phyloP scores from a whole-genome alignment of 1,140 invertebrate species.

The Habropoda laboriosa region DNA sequence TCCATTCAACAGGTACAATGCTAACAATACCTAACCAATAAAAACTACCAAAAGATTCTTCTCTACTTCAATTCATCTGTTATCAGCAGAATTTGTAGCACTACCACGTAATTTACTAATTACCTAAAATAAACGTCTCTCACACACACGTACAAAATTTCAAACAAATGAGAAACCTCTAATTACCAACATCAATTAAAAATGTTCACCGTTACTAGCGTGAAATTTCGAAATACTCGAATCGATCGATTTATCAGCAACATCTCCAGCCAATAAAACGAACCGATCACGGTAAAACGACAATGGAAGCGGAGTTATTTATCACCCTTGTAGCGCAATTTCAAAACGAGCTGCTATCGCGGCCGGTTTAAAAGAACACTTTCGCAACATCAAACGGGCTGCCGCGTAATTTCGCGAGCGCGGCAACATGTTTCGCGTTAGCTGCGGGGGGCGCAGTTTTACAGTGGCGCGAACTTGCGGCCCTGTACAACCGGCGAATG shows the following conservation, averaged over 20 bases:
- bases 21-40: too few relatives aligned
- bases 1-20: too few relatives aligned
- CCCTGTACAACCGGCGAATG: background rate
- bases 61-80: too few relatives aligned
- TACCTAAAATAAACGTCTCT: too few relatives aligned
- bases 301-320: background rate
- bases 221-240: background rate
- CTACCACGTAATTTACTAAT: too few relatives aligned
- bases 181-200: too few relatives aligned
- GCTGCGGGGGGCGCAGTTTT: background rate
- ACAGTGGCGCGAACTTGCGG: background rate
- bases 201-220: background rate
- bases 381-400: background rate
- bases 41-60: too few relatives aligned
- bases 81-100: too few relatives aligned
- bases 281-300: background rate
- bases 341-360: background rate
- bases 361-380: constrained; percentile 5
- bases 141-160: background rate
- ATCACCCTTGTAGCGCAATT: background rate
- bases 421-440: background rate
- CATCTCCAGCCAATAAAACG: background rate
- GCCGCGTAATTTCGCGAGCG: background rate
- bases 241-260: background rate
- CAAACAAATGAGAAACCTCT: background rate